These are phyloP conservation scores for Myxocyprinus asiaticus DNA, from an alignment of 2,113 vertebrate genomes.

Conservation along the genomic window DNA sequence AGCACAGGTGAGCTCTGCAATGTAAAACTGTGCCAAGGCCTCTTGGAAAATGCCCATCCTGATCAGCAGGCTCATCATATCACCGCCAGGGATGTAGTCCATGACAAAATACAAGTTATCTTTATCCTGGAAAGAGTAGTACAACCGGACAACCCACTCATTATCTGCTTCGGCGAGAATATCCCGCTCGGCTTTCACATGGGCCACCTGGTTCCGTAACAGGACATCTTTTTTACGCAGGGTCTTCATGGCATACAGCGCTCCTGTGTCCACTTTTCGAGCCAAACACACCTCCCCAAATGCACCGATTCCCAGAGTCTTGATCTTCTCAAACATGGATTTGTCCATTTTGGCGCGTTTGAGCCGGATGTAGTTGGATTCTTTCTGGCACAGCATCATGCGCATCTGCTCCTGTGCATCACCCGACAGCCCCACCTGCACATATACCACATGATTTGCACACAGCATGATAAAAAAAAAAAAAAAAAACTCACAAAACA, in stretches of 20 bases:
- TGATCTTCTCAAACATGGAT: slow-evolving; percentile 97
- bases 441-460: not conserved
- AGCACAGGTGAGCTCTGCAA: slow-evolving; percentile 93
- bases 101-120: slow-evolving; percentile 99
- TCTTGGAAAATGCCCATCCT: slow-evolving; percentile 94
- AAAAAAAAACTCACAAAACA: not conserved
- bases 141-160: slow-evolving; percentile 97
- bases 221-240: slow-evolving; percentile 98
- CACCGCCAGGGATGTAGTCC: slow-evolving; percentile 99
- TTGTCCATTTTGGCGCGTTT: slow-evolving; percentile 99
- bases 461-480: not conserved
- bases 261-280: slow-evolving; percentile 92
- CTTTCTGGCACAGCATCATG: slow-evolving; percentile 97
- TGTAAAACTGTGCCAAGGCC: slow-evolving; percentile 95
- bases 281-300: slow-evolving; percentile 97
- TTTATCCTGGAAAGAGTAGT: slow-evolving; percentile 98
- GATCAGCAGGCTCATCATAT: slow-evolving; percentile 99
- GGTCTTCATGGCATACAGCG: slow-evolving; percentile 98
- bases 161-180: slow-evolving; percentile 98
- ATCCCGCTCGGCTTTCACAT: slow-evolving; percentile 97
- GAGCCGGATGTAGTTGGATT: slow-evolving; percentile 97
- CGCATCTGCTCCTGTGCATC: slow-evolving; percentile 99
- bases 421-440: slow-evolving; percentile 91
- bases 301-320: slow-evolving; percentile 94
- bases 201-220: slow-evolving; percentile 96